Conservation (phyloP, 2,888 invertebrate species). For the Dione juno region DNA sequence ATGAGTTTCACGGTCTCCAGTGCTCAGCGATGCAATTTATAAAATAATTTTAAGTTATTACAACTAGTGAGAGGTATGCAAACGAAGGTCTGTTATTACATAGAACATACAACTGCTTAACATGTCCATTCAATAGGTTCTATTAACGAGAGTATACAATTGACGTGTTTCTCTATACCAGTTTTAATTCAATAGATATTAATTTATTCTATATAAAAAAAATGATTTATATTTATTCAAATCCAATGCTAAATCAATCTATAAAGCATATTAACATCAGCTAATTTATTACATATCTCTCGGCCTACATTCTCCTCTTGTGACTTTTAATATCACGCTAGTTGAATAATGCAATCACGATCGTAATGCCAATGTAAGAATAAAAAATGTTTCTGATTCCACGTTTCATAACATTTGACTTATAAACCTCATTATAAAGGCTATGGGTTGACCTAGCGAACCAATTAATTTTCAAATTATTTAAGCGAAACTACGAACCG, state of each 20-base stretch:
- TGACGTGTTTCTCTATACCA: conserved; percentile 32
- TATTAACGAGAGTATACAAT: conserved; percentile 45
- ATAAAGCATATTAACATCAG: not conserved
- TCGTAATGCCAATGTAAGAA: conserved; percentile 34
- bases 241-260: not conserved
- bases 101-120: conserved; percentile 42
- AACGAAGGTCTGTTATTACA: conserved; percentile 42
- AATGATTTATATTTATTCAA: not conserved
- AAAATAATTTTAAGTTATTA: conserved; percentile 37
- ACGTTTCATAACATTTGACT: conserved; percentile 65
- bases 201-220: too few species aligned
- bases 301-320: conserved; percentile 28
- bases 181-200: not conserved
- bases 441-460: conserved; percentile 62
- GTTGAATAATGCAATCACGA: conserved; percentile 41
- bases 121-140: conserved; percentile 41
- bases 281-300: conserved; percentile 19
- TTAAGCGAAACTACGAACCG: conserved; percentile 72
- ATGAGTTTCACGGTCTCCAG: conserved; percentile 27
- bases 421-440: conserved; percentile 64
- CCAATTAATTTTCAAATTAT: conserved; percentile 77
- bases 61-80: conserved; percentile 43
- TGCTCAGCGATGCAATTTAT: conserved; percentile 52
- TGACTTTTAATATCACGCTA: conserved; percentile 34
- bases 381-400: conserved; percentile 43